A percentile compares a stretch with the other conserved stretches of the same genome.
These are phyloP conservation scores for Sinocyclocheilus grahami DNA, from an alignment of 2,113 vertebrate genomes.

Conservation along the genomic window DNA sequence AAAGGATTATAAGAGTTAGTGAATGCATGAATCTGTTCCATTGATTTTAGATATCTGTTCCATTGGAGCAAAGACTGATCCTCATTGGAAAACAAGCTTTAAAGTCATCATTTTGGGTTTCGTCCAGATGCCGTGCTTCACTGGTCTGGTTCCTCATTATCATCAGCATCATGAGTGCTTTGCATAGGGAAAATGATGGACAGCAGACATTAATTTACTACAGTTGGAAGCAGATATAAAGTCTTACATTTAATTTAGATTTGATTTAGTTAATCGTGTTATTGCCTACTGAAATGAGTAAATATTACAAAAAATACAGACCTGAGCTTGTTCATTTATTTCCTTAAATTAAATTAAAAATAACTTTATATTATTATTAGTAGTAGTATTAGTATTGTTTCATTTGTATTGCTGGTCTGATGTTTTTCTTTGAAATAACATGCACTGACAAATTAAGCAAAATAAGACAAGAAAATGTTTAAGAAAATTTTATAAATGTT, in stretches of 20 bases:
- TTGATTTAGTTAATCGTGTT: neutral
- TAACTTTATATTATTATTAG: no score
- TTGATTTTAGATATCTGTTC: neutral
- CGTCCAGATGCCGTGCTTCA: neutral
- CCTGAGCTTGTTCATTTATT: neutral
- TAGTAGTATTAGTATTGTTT: no score
- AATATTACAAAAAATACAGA: no score
- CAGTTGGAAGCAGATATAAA: neutral
- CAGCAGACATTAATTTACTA: neutral
- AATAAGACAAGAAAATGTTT: no score
- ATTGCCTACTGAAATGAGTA: neutral
- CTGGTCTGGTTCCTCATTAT: neutral
- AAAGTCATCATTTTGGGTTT: neutral
- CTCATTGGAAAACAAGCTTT: neutral
- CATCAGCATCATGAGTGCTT: neutral
- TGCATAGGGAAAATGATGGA: neutral
- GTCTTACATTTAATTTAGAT: neutral
- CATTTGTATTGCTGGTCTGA: no score
- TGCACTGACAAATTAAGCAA: no score
- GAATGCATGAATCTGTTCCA: no score
- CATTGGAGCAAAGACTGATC: neutral
- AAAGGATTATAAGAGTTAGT: no score
- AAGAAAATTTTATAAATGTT: no score
- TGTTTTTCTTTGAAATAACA: no score
- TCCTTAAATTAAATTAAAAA: no score